Evolutionary conservation across 2,797 vertebrate species (phyloP).

Genomic region (Champsocephalus gunnari): DNA sequence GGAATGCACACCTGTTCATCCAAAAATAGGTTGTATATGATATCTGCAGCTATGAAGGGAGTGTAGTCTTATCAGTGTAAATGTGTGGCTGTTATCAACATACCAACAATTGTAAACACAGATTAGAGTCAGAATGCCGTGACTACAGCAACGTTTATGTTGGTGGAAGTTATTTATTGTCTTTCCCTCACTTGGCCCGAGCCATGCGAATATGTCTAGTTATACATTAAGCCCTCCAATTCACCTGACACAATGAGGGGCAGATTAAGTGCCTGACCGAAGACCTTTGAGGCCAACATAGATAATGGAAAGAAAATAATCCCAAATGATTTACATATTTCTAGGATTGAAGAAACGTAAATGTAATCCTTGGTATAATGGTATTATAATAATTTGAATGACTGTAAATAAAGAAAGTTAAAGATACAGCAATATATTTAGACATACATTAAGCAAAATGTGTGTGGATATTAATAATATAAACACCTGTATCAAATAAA

Average conservation of each 20-base stretch:
- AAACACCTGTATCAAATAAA: too few species aligned
- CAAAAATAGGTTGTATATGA: neutral
- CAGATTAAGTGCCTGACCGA: neutral
- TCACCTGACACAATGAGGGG: neutral
- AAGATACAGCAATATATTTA: too few species aligned
- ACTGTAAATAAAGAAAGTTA: too few species aligned
- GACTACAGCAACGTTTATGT: neutral
- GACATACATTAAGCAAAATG: too few species aligned
- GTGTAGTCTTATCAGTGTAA: slow-evolving; percentile 23
- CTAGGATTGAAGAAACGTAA: too few species aligned
- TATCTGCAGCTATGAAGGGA: neutral
- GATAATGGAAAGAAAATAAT: neutral
- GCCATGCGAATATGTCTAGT: neutral
- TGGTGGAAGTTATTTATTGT: neutral
- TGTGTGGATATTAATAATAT: too few species aligned
- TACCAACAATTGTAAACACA: neutral
- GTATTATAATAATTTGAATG: too few species aligned
- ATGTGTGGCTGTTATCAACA: neutral
- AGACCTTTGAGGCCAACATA: neutral
- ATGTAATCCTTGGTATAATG: too few species aligned
- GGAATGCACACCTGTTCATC: neutral
- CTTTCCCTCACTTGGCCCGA: neutral
- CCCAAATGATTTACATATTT: neutral
- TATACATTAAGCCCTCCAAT: neutral
- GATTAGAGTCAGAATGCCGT: neutral